Percentiles rank a stretch among this genome's conserved stretches.
Evolutionary conservation across 2,797 vertebrate genomes (phyloP).

Genomic region (Diceros bicornis): DNA sequence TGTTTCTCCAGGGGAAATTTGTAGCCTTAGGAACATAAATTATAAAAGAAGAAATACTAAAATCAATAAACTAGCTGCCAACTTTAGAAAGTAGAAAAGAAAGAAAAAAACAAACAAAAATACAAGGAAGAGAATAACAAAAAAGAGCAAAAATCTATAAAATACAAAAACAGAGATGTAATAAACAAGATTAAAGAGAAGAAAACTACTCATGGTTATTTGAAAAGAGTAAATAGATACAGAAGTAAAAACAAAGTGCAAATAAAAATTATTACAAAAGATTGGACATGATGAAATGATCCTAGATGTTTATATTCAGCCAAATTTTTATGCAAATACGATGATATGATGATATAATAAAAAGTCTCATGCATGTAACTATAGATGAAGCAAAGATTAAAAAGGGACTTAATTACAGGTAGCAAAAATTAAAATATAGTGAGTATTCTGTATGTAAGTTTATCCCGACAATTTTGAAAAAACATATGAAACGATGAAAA

Average conservation of each 20-base stretch:
- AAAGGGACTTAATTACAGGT: neutral
- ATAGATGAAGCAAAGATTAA: neutral
- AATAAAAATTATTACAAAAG: neutral
- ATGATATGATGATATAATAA: neutral
- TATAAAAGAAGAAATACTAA: neutral
- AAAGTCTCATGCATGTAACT: neutral
- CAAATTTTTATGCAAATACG: neutral
- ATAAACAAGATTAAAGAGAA: neutral
- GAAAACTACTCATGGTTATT: neutral
- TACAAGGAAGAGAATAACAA: neutral
- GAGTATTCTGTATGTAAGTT: neutral
- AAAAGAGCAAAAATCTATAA: too few relatives aligned
- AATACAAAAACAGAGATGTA: neutral
- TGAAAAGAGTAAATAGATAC: neutral
- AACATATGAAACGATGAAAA: neutral
- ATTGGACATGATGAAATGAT: neutral
- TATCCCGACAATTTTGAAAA: neutral
- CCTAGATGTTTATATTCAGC: neutral
- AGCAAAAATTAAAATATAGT: neutral
- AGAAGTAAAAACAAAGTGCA: neutral
- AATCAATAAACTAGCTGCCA: neutral
- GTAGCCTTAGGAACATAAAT: neutral
- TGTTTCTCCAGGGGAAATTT: neutral
- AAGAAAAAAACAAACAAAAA: neutral
- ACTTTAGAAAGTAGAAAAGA: neutral